Conservation (phyloP, 2,888 invertebrate genomes). For the Choreutis nemorana region DNA sequence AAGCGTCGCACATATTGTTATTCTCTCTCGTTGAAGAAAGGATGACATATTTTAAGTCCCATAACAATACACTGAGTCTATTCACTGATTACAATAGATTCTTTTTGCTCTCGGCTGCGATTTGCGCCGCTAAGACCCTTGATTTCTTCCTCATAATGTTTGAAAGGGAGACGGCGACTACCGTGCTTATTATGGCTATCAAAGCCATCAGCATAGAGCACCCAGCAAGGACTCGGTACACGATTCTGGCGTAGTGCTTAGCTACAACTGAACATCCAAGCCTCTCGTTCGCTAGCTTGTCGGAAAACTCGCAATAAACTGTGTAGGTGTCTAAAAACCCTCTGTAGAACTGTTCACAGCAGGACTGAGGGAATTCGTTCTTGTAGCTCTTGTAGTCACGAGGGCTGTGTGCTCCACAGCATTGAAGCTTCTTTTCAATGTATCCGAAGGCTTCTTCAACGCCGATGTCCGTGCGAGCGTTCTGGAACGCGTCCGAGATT, state of each 20-base stretch:
- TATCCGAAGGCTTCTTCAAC: constrained; percentile 29
- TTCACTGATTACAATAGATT: constrained; percentile 34
- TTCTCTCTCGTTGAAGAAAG: too few relatives aligned
- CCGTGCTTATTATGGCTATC: constrained; percentile 29
- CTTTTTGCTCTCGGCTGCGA: constrained; percentile 48
- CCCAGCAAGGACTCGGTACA: constrained; percentile 34
- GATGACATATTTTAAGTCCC: too few relatives aligned
- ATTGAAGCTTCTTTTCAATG: constrained; percentile 44
- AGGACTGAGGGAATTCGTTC: constrained; percentile 41
- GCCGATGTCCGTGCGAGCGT: constrained; percentile 29
- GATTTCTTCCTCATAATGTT: constrained; percentile 27
- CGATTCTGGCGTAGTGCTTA: constrained; percentile 36
- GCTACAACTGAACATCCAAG: constrained; percentile 47
- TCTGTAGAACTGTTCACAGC: constrained; percentile 48
- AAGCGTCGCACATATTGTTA: too few relatives aligned
- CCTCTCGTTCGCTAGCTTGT: constrained; percentile 49
- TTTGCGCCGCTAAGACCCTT: constrained; percentile 21
- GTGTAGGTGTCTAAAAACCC: constrained; percentile 33
- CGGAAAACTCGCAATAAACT: constrained; percentile 45
- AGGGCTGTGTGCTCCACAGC: constrained; percentile 48
- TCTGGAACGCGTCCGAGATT: constrained; percentile 45
- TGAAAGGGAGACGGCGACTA: constrained; percentile 26
- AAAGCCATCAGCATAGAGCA: constrained; percentile 33
- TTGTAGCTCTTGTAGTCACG: constrained; percentile 50
- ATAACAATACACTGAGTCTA: constrained; percentile 2